These are phyloP conservation scores for Corythoichthys intestinalis DNA, from an alignment of 2,113 vertebrate genomes.

Conservation along the genomic window DNA sequence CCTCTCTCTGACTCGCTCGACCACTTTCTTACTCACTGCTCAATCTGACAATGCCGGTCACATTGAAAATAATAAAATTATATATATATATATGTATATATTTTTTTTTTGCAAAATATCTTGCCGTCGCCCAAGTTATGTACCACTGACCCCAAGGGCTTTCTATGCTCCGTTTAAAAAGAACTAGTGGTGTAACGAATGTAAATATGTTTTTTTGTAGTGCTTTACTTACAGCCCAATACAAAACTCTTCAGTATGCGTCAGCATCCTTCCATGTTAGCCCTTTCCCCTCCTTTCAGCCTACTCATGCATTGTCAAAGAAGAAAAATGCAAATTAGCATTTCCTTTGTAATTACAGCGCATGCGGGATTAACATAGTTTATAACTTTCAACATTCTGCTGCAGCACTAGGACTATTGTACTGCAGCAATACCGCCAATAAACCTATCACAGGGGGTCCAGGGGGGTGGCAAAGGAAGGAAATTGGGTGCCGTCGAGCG, in stretches of 20 bases:
- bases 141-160: too few relatives aligned
- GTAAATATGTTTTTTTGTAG: background rate
- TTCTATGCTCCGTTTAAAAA: too few relatives aligned
- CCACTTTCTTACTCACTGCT: too few relatives aligned
- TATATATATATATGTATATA: too few relatives aligned
- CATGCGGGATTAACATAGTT: slow-evolving; percentile 43
- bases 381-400: slow-evolving; percentile 37
- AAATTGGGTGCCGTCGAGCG: slow-evolving; percentile 76
- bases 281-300: slow-evolving; percentile 9
- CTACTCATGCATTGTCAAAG: slow-evolving; percentile 17
- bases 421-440: slow-evolving; percentile 56
- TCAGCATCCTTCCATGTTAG: slow-evolving; percentile 14
- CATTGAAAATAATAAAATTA: too few relatives aligned
- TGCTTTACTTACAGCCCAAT: background rate
- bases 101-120: too few relatives aligned
- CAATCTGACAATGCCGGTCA: too few relatives aligned
- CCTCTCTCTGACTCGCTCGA: too few relatives aligned
- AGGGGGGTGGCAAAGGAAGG: slow-evolving; percentile 43
- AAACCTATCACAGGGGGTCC: slow-evolving; percentile 53
- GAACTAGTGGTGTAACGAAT: too few relatives aligned
- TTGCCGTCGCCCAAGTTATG: too few relatives aligned
- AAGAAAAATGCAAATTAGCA: background rate
- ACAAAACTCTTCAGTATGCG: slow-evolving; percentile 1
- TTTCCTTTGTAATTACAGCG: slow-evolving; percentile 16
- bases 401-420: slow-evolving; percentile 36